These are phyloP conservation scores for Trissolcus japonicus DNA, from an alignment of 2,888 invertebrate genomes.

Conservation along the genomic window DNA sequence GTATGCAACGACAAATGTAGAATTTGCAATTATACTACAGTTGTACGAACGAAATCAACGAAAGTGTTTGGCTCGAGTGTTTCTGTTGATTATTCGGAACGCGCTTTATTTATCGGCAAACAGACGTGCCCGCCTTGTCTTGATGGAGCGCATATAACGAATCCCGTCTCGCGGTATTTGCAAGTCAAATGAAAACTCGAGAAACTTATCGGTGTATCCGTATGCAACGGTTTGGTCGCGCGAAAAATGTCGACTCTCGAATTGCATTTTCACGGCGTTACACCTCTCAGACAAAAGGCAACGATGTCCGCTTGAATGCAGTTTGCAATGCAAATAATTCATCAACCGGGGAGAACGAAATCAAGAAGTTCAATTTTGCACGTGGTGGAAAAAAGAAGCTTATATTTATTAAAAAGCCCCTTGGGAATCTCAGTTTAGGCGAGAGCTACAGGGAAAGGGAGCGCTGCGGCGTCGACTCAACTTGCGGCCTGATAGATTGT, in stretches of 20 bases:
- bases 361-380: slow-evolving; percentile 24
- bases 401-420: slow-evolving; percentile 23
- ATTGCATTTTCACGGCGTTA: slow-evolving; percentile 41
- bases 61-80: slow-evolving; percentile 41
- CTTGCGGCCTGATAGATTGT: slow-evolving; percentile 29
- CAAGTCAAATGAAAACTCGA: slow-evolving; percentile 63
- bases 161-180: slow-evolving; percentile 59
- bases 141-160: slow-evolving; percentile 45
- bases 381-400: slow-evolving; percentile 23
- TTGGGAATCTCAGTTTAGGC: background rate
- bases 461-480: background rate
- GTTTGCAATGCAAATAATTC: slow-evolving; percentile 38
- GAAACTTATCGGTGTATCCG: slow-evolving; percentile 65
- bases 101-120: slow-evolving; percentile 63
- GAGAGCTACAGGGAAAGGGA: background rate
- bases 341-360: slow-evolving; percentile 15
- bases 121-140: slow-evolving; percentile 39
- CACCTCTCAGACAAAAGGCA: slow-evolving; percentile 38
- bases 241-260: slow-evolving; percentile 44
- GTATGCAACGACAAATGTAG: background rate
- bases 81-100: slow-evolving; percentile 64
- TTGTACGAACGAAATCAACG: slow-evolving; percentile 20
- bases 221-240: slow-evolving; percentile 59
- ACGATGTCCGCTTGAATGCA: slow-evolving; percentile 26
- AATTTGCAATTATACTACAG: slow-evolving; percentile 30